These are phyloP conservation scores for Cremastinae sp. DNA, from an alignment of 2,888 invertebrate species.

Conservation along the genomic window DNA sequence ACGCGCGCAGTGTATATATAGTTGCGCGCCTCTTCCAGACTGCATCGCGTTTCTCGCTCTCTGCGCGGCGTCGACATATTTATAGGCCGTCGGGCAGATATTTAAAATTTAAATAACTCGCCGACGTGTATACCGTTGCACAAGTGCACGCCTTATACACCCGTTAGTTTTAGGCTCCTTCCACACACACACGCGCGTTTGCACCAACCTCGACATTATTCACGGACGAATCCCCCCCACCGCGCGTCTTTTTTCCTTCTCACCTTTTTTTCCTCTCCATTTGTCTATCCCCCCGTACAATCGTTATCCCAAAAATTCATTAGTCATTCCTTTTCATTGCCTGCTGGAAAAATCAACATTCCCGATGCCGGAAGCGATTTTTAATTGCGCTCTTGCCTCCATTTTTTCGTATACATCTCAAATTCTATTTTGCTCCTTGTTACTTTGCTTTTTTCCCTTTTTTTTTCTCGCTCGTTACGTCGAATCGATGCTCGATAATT, in stretches of 20 bases:
- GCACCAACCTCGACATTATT: not conserved
- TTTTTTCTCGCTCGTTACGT: too few species aligned
- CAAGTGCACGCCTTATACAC: slow-evolving; percentile 61
- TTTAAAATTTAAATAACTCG: slow-evolving; percentile 76
- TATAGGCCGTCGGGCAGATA: slow-evolving; percentile 68
- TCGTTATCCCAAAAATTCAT: slow-evolving; percentile 5
- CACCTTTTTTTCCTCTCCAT: too few species aligned
- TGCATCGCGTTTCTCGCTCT: slow-evolving; percentile 28
- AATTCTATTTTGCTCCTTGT: too few species aligned
- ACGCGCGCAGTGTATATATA: slow-evolving; percentile 16
- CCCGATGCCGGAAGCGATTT: too few species aligned
- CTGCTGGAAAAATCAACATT: not conserved
- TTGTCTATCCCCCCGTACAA: not conserved
- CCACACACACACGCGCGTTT: slow-evolving; percentile 8
- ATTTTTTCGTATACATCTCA: too few species aligned
- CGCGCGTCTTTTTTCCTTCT: slow-evolving; percentile 1
- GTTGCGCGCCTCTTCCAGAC: slow-evolving; percentile 19
- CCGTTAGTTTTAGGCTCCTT: slow-evolving; percentile 51
- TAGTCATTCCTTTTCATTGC: not conserved
- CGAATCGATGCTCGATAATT: too few species aligned
- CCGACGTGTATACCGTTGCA: slow-evolving; percentile 68
- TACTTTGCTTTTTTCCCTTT: too few species aligned
- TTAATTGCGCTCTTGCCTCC: too few species aligned
- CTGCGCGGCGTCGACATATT: slow-evolving; percentile 62
- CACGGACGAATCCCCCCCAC: not conserved